phyloP scores from a whole-genome alignment of 1,140 invertebrate species.

The Drosophila sulfurigaster region DNA sequence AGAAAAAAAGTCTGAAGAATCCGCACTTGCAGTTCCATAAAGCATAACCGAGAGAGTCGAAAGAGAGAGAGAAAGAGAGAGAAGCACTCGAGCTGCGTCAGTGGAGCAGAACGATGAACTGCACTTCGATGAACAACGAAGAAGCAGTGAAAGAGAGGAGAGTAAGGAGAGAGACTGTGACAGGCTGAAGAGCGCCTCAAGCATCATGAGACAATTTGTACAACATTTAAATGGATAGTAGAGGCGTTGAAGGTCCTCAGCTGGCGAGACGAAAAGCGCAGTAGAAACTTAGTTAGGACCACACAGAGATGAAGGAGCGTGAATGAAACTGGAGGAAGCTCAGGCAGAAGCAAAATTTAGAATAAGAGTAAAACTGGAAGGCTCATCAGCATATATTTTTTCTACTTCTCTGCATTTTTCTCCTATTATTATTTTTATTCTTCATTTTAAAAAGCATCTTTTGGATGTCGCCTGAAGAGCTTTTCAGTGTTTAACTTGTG shows the following conservation, averaged over 20 bases:
- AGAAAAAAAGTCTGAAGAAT: slow-evolving; percentile 6
- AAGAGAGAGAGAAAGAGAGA: background rate
- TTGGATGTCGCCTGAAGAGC: slow-evolving; percentile 63
- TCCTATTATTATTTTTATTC: slow-evolving; percentile 28
- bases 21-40: slow-evolving; percentile 39
- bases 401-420: slow-evolving; percentile 3
- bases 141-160: background rate
- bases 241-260: slow-evolving; percentile 17
- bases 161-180: background rate
- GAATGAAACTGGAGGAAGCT: too few relatives aligned
- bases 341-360: slow-evolving; percentile 62
- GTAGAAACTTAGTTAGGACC: slow-evolving; percentile 48
- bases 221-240: slow-evolving; percentile 50
- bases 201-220: slow-evolving; percentile 53
- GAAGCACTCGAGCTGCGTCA: slow-evolving; percentile 45
- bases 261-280: slow-evolving; percentile 21
- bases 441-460: slow-evolving; percentile 67
- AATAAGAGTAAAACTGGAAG: slow-evolving; percentile 38
- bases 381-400: slow-evolving; percentile 23
- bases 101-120: slow-evolving; percentile 38
- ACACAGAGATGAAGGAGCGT: slow-evolving; percentile 18
- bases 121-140: background rate
- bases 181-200: slow-evolving; percentile 41
- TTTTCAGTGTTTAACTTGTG: slow-evolving; percentile 81
- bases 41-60: slow-evolving; percentile 24